Conservation (phyloP, 35 echinoderm and acorn worm genomes). For the Lytechinus pictus region DNA sequence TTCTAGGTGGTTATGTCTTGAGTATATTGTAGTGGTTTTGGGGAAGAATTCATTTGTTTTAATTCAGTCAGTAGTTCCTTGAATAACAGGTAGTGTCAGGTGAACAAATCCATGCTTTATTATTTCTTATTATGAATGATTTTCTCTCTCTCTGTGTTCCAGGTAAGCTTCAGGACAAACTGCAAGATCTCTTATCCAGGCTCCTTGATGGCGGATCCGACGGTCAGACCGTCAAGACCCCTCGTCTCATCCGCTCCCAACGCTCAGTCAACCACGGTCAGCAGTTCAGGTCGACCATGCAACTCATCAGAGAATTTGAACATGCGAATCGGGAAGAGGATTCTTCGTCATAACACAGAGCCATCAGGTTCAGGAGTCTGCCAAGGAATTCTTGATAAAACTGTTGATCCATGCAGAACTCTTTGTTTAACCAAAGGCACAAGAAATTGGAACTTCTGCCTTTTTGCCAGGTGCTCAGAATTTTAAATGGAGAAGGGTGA, state of each 20-base stretch:
- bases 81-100: too few relatives aligned
- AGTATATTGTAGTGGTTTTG: too few relatives aligned
- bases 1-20: too few relatives aligned
- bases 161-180: constrained; percentile 81
- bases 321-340: background rate
- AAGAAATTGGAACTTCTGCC: too few relatives aligned
- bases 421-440: background rate
- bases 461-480: too few relatives aligned
- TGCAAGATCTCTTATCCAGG: constrained; percentile 74
- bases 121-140: background rate
- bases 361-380: background rate
- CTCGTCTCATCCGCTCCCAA: constrained; percentile 50
- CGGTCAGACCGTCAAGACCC: constrained; percentile 40
- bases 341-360: background rate
- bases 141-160: background rate
- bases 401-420: background rate
- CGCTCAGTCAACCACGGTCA: background rate
- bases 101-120: too few relatives aligned
- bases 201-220: constrained; percentile 73
- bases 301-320: constrained; percentile 21
- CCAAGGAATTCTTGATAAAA: background rate
- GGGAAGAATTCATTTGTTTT: too few relatives aligned
- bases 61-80: too few relatives aligned
- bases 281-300: background rate
- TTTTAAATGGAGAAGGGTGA: too few relatives aligned